Base-by-base conservation (phyloP, 2,888 invertebrate genomes). In the Caenorhabditis sinica region DNA sequence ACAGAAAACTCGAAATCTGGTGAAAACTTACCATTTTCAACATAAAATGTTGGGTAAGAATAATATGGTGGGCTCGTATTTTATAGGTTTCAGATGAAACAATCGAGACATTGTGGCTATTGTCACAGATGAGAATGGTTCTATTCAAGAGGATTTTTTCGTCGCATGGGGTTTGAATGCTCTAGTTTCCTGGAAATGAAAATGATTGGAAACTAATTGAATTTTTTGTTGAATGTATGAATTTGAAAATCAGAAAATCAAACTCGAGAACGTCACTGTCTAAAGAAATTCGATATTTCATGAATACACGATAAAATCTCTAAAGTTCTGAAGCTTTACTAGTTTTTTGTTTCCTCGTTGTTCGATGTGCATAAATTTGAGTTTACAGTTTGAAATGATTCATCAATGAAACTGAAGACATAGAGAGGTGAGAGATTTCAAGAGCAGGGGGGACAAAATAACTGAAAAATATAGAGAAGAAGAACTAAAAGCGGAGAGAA, bases 321-420 rank as follows among this genome's bases (percentile, higher is more conserved):
- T 4, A 51, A 51, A 20, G 2, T 20, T 6, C 3, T 20, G 20
- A 20, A 30, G 15, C 30, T 30, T 58, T 58, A 6, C 13, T 13
- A 11, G 40, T 40, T 40, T 40, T 11, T 40, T 13, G 13, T 11
- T 13, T 40, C 13, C 2, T 11, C 2, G n/a, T 51, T 36, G 17
- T 17, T 15, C 40, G 40, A 40, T 36, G 20, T 33, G n/a, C 17
- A 11, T 17, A 4, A 60, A n/a, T 4, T 5, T 20, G 1, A 8
- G n/a, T 8, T 40, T 72, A 60, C 3, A 30, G 30, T 58, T 60
- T 72, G 75, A 76, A 76, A 68, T 58, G 45, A 80, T 80, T 80
- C 72, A 80, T 80, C 49, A 80, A 72, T 80, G 80, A 80, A 80
- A 81, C 74, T 81, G 74, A 81, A 81, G 51, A 73, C 68, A 66